Conservation (phyloP, 1,140 invertebrate genomes). For the Heliconius nattereri region DNA sequence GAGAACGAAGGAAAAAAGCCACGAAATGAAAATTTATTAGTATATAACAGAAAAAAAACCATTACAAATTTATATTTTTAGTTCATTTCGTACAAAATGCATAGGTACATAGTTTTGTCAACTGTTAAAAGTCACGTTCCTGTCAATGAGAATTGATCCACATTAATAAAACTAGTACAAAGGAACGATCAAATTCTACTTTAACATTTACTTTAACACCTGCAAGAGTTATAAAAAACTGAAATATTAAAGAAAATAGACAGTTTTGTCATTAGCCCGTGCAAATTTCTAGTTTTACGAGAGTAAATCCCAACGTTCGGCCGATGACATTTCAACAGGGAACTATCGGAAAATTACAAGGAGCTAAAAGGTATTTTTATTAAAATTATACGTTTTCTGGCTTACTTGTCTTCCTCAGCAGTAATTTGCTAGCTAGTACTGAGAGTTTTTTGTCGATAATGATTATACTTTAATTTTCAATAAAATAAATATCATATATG, state of each 20-base stretch:
- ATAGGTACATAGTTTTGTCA: no score
- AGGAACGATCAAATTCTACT: background rate
- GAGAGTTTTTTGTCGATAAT: background rate
- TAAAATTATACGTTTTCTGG: constrained; percentile 25
- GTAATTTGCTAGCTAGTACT: background rate
- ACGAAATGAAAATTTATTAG: no score
- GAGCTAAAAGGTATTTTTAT: constrained; percentile 23
- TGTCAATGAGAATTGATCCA: no score
- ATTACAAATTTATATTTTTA: no score
- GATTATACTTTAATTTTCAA: no score
- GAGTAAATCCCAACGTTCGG: constrained; percentile 34
- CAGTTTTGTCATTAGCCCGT: constrained; percentile 15
- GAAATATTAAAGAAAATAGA: background rate
- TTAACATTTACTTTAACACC: background rate
- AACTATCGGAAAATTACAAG: constrained; percentile 31
- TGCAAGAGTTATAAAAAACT: background rate
- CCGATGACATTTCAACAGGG: constrained; percentile 30
- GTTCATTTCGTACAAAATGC: no score
- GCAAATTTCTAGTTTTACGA: constrained; percentile 35
- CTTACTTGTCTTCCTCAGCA: background rate
- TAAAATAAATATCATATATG: no score
- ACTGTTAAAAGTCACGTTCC: no score
- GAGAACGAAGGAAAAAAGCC: no score
- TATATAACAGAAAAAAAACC: no score
- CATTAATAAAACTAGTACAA: background rate